A percentile compares a stretch with the other conserved stretches of the same genome.
These are phyloP conservation scores for Forbesichthys papilliferus DNA, from an alignment of 2,113 vertebrate species.

Conservation along the genomic window DNA sequence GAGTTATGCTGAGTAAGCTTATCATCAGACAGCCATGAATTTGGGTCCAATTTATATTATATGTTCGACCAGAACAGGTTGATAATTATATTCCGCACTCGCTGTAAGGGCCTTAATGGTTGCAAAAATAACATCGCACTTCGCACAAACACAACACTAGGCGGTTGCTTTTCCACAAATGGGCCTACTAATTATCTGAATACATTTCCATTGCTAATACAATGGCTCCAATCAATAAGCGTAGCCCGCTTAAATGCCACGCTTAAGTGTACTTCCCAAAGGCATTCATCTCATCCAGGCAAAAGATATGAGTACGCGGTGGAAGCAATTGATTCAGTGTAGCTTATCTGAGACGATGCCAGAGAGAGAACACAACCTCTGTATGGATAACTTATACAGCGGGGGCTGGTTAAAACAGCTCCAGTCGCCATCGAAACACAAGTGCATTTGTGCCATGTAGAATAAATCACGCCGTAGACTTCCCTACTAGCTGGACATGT, in stretches of 20 bases:
- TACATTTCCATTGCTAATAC: slow-evolving; percentile 61
- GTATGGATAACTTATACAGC: slow-evolving; percentile 21
- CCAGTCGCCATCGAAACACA: background rate
- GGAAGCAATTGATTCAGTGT: slow-evolving; percentile 61
- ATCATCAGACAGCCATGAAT: slow-evolving; percentile 63
- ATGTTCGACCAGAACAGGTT: slow-evolving; percentile 59
- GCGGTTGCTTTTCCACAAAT: slow-evolving; percentile 34
- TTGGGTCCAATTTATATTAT: slow-evolving; percentile 62
- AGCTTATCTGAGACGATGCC: slow-evolving; percentile 45
- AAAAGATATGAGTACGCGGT: slow-evolving; percentile 50
- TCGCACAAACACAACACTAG: slow-evolving; percentile 32
- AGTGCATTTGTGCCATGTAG: background rate
- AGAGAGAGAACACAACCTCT: slow-evolving; percentile 20
- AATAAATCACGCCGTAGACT: background rate
- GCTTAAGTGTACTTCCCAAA: slow-evolving; percentile 36
- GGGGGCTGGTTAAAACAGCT: slow-evolving; percentile 33
- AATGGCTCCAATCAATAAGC: slow-evolving; percentile 58
- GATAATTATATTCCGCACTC: slow-evolving; percentile 67
- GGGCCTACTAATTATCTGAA: slow-evolving; percentile 64
- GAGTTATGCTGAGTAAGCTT: slow-evolving; percentile 44
- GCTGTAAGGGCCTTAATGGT: slow-evolving; percentile 25
- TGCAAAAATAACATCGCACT: slow-evolving; percentile 6
- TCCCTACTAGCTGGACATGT: no score
- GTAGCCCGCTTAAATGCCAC: slow-evolving; percentile 39
- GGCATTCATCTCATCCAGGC: slow-evolving; percentile 51